Percentiles rank a stretch among this genome's conserved stretches.
phyloP scores from a whole-genome alignment of 2,113 vertebrate species.

The Hippolais icterina region DNA sequence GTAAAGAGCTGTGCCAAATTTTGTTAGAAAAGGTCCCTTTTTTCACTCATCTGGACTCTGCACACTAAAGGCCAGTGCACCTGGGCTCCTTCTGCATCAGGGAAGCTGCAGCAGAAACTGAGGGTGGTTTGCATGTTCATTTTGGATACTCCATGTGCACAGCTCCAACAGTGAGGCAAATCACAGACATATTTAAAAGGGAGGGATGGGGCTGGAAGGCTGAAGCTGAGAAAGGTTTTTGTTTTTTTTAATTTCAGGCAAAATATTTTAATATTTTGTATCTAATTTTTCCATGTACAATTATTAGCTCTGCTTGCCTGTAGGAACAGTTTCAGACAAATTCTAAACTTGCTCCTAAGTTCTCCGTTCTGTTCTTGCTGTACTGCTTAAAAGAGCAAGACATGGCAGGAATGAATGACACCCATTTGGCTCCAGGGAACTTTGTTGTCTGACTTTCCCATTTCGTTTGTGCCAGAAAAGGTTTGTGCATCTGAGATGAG shows the following conservation, averaged over 20 bases:
- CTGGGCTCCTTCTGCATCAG: background rate
- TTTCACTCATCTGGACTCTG: background rate
- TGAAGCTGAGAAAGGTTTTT: background rate
- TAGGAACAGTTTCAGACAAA: background rate
- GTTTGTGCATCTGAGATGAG: background rate
- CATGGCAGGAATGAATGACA: background rate
- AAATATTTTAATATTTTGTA: background rate
- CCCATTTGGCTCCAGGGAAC: background rate
- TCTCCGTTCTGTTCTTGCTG: background rate
- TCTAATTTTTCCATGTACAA: background rate
- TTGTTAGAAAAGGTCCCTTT: background rate
- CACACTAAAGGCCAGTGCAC: background rate
- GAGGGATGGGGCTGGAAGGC: background rate
- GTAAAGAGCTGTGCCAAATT: background rate
- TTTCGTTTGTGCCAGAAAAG: background rate
- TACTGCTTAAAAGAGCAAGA: constrained; percentile 3
- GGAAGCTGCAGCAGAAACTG: background rate
- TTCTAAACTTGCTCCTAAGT: background rate
- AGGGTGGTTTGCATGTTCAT: rapidly evolving
- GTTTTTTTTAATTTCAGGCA: background rate
- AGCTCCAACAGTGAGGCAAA: background rate
- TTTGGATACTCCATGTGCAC: background rate
- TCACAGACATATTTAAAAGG: background rate
- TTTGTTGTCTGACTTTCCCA: background rate
- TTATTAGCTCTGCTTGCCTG: background rate